phyloP scores from a whole-genome alignment of 2,113 vertebrate species.

The Marmota flaviventris region DNA sequence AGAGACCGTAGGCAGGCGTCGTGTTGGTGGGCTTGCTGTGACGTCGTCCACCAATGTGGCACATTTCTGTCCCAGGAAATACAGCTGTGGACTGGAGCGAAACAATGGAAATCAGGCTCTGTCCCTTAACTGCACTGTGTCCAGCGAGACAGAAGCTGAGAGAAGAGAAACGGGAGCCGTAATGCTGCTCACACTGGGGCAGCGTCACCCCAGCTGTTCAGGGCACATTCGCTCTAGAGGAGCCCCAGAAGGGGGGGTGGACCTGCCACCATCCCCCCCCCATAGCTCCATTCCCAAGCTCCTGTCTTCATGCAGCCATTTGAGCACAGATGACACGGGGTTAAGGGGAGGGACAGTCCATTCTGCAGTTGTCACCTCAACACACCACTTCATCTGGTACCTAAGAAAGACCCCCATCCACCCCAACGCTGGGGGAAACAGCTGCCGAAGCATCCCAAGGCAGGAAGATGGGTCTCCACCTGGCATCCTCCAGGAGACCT shows the following conservation, averaged over 20 bases:
- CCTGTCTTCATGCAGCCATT: neutral
- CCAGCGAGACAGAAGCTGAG: neutral
- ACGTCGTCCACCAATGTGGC: neutral
- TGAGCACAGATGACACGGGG: neutral
- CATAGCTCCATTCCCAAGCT: neutral
- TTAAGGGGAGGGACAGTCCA: neutral
- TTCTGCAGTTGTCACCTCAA: neutral
- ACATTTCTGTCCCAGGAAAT: neutral
- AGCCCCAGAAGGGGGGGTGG: neutral
- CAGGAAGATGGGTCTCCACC: neutral
- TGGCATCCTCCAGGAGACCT: neutral
- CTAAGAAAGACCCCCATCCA: neutral
- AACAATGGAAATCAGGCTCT: neutral
- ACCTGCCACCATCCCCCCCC: neutral
- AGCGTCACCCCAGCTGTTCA: neutral
- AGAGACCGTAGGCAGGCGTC: neutral
- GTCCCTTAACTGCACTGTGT: neutral
- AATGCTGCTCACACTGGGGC: too few species aligned
- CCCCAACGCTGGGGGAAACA: neutral
- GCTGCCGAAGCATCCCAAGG: neutral
- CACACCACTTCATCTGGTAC: neutral
- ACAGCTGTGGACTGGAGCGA: neutral
- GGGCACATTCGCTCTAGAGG: neutral
- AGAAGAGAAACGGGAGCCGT: neutral
- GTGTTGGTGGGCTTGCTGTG: neutral